Base-by-base conservation (phyloP, 1,140 invertebrate genomes). In the Wasmannia auropunctata region DNA sequence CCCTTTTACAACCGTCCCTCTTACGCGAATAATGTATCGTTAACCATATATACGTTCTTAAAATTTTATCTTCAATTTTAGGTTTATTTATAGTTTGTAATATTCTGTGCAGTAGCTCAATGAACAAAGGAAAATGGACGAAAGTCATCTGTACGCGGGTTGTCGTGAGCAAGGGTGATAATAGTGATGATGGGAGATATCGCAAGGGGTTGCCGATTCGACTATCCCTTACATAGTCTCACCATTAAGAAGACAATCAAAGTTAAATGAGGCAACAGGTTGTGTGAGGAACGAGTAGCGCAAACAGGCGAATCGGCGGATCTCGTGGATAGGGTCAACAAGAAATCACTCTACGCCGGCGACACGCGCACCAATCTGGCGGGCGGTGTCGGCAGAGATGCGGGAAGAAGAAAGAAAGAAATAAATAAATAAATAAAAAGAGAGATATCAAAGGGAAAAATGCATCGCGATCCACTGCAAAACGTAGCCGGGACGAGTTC, bases 401-500 rank as follows among this genome's bases (percentile, higher is more conserved):
- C 43, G 46, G 54, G 79, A 22, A n/a, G 11, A n/a, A 5, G 7
- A 63, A 19, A 25, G 1, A 43, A 75, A 56, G 6, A 75, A 46
- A 34, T 31, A 49, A 43, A 76, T 51, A 63, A 79, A 63, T 63
- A 34, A 76, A 60, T 60, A 34, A 76, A 72, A 84, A 77, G 63
- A 67, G 28, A 58, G 22, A 69, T n/a, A n/a, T 31, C 28, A 46
- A 46, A 31, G 77, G 74, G 34, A 6, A 75, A n/a, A 75, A 85
- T 85, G 58, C 81, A 72, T 74, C 80, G 86, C 62, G 80, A 88
- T 86, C 70, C 56, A 85, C 56, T 77, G 81, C 40, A 88, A 91
- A 87, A 90, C 89, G 89, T 90, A 90, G 89, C 89, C 88, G 89
- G 89, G 89, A 90, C 88, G 89, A 90, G 88, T 90, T 90, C 74